Evolutionary conservation across 23 tunicate species (phyloP).

Genomic region (Botrylloides violaceus): DNA sequence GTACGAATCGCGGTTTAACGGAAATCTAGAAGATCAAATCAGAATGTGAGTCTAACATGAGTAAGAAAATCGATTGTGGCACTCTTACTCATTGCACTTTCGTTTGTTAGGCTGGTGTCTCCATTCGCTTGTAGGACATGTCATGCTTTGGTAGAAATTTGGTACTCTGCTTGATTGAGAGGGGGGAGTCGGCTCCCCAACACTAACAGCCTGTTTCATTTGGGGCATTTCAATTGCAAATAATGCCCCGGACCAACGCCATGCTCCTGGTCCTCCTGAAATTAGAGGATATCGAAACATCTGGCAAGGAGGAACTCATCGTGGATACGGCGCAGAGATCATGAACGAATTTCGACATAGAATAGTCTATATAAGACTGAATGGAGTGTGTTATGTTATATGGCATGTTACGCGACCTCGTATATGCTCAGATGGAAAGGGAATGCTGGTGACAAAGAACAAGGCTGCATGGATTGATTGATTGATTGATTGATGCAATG

Average conservation of each 20-base stretch:
- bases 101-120: not conserved
- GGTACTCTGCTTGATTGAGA: no score
- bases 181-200: no score
- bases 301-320: no score
- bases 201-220: not conserved
- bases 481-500: not conserved
- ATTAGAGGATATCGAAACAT: no score
- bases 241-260: slow-evolving; percentile 82
- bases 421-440: no score
- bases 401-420: no score
- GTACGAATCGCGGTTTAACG: slow-evolving; percentile 68
- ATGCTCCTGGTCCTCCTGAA: slow-evolving; percentile 88
- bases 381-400: no score
- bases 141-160: not conserved
- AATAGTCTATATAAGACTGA: no score
- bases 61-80: no score
- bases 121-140: not conserved
- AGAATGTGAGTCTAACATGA: no score
- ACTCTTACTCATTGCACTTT: not conserved
- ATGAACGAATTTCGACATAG: no score
- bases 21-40: slow-evolving; percentile 66
- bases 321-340: no score
- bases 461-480: not conserved
- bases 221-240: slow-evolving; percentile 40
- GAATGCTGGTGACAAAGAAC: not conserved